These are phyloP conservation scores for Nysson spinosus DNA, from an alignment of 2,888 invertebrate genomes.

Conservation along the genomic window DNA sequence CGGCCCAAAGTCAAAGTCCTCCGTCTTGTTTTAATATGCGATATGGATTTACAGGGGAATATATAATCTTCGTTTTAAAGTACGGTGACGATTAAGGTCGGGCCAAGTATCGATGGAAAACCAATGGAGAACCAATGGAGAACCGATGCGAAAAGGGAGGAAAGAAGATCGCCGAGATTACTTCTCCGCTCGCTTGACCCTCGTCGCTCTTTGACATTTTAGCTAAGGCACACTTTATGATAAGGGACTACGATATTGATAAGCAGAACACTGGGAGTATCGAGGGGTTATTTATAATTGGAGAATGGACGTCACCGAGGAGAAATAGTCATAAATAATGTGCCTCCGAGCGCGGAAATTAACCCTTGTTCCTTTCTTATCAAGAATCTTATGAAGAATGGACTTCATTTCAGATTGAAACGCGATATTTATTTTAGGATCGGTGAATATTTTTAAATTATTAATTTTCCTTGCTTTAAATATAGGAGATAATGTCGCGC, in stretches of 20 bases:
- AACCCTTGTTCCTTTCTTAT: no score
- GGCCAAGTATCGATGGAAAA: slow-evolving; percentile 8
- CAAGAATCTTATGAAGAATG: not conserved
- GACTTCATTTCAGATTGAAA: not conserved
- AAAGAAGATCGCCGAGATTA: slow-evolving; percentile 26
- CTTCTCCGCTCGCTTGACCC: slow-evolving; percentile 24
- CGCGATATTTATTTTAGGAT: not conserved
- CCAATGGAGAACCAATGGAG: no score
- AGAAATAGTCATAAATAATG: no score
- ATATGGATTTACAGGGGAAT: slow-evolving; percentile 30
- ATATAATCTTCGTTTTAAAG: slow-evolving; percentile 32
- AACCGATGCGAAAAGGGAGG: slow-evolving; percentile 21
- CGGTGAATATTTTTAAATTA: not conserved
- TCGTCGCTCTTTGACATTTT: slow-evolving; percentile 12
- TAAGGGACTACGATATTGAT: slow-evolving; percentile 27
- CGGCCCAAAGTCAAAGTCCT: not conserved
- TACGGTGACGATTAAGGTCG: slow-evolving; percentile 25
- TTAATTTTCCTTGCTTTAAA: not conserved
- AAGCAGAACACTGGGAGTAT: not conserved
- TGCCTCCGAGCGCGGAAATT: no score
- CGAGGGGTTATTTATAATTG: not conserved
- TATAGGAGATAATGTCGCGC: not conserved
- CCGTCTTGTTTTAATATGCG: not conserved
- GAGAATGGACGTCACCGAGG: no score
- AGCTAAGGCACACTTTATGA: slow-evolving; percentile 10